These are phyloP conservation scores for Sycophaga agraensis DNA, from an alignment of 1,140 invertebrate genomes.

Conservation along the genomic window DNA sequence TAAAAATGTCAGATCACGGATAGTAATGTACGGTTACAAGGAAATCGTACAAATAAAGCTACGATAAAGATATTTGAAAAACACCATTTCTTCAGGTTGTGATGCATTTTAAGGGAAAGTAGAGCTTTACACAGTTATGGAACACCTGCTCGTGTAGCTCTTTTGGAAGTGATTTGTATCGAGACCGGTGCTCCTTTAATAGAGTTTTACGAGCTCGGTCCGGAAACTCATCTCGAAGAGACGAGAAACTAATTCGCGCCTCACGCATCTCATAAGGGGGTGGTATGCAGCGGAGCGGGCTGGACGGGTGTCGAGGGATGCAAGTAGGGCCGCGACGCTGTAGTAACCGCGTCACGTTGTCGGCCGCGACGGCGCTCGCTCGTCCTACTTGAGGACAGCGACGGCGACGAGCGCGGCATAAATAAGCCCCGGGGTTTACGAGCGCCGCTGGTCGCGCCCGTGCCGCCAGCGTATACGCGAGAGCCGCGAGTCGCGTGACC, in stretches of 20 bases:
- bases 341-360: conserved; percentile 52
- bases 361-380: conserved; percentile 38
- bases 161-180: too few species aligned
- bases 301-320: not conserved
- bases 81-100: too few species aligned
- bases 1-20: too few species aligned
- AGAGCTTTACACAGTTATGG: too few species aligned
- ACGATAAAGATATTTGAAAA: too few species aligned
- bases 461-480: not conserved
- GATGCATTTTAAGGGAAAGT: too few species aligned
- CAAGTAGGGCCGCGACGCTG: conserved; percentile 32
- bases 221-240: conserved; percentile 2
- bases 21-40: too few species aligned
- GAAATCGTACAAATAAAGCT: too few species aligned
- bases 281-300: not conserved
- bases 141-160: too few species aligned
- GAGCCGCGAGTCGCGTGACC: conserved; percentile 41
- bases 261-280: conserved; percentile 3
- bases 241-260: conserved; percentile 13
- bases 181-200: too few species aligned
- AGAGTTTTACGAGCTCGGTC: too few species aligned
- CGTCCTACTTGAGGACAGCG: conserved; percentile 45
- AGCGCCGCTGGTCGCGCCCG: conserved; percentile 23
- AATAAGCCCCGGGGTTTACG: conserved; percentile 54
- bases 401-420: conserved; percentile 52